Conservation (phyloP, 1,140 invertebrate species). For the Tachypleus tridentatus region DNA sequence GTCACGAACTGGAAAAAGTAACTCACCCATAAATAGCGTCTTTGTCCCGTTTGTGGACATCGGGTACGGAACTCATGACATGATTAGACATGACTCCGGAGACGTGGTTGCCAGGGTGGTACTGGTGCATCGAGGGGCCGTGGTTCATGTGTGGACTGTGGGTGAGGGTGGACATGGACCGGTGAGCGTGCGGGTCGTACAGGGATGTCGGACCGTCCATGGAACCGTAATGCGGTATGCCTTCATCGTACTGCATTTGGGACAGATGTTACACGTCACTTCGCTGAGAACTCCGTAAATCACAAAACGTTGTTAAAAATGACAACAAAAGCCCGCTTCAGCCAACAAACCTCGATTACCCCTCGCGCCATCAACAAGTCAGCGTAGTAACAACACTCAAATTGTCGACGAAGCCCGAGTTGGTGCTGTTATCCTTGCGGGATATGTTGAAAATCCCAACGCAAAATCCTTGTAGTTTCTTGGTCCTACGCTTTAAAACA, state of each 20-base stretch:
- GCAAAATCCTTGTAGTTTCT: no score
- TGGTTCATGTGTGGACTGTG: constrained; percentile 52
- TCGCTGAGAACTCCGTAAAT: no score
- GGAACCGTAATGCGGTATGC: constrained; percentile 56
- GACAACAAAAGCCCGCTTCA: no score
- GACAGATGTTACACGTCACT: neutral
- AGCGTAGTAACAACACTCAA: no score
- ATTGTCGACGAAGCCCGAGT: no score
- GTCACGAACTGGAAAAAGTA: neutral
- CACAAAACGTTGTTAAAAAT: no score
- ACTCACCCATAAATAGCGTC: constrained; percentile 97
- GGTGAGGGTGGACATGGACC: constrained; percentile 46
- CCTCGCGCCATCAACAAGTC: no score
- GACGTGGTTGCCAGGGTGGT: constrained; percentile 33
- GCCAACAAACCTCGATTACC: no score
- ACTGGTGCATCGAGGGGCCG: constrained; percentile 47
- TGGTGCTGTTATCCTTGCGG: no score
- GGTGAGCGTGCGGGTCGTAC: constrained; percentile 68
- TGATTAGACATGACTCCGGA: constrained; percentile 43
- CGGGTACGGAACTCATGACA: constrained; percentile 60
- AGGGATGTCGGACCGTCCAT: constrained; percentile 42
- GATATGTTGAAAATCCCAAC: no score
- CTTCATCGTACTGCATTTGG: constrained; percentile 72
- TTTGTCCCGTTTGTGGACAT: constrained; percentile 92
- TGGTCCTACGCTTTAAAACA: no score